Conservation (phyloP, 2,797 vertebrate species). For the Eleutherodactylus coqui region DNA sequence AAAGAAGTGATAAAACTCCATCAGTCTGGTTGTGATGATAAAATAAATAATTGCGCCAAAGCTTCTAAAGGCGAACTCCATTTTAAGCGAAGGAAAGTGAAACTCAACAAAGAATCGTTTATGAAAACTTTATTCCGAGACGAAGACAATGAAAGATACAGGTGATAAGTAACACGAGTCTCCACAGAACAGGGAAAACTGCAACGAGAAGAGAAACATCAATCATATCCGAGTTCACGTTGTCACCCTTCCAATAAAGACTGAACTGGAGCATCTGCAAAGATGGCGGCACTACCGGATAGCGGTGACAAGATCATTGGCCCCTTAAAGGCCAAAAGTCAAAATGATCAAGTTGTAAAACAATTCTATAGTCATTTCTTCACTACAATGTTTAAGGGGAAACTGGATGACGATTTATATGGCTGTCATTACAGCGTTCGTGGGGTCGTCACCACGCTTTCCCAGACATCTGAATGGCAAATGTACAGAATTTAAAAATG, state of each 20-base stretch:
- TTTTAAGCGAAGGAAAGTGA: not conserved
- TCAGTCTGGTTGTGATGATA: not conserved
- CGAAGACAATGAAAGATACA: constrained; percentile 10
- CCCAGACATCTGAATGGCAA: no score
- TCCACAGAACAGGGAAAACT: not conserved
- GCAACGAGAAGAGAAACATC: not conserved
- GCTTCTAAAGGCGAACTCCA: not conserved
- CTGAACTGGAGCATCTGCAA: not conserved
- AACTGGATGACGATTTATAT: no score
- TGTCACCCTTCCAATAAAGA: not conserved
- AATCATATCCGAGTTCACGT: not conserved
- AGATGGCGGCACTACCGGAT: no score
- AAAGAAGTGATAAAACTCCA: not conserved
- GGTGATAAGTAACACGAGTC: not conserved
- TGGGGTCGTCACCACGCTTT: no score
- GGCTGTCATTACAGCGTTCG: no score
- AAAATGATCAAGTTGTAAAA: no score
- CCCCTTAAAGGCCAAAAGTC: no score
- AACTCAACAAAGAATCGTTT: not conserved
- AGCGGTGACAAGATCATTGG: no score
- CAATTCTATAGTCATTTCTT: no score
- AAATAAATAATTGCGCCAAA: not conserved
- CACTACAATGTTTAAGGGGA: no score
- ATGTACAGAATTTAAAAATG: no score
- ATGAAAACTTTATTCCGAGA: constrained; percentile 39